phyloP scores from a whole-genome alignment of 2,113 vertebrate species.

The Cyanistes caeruleus region DNA sequence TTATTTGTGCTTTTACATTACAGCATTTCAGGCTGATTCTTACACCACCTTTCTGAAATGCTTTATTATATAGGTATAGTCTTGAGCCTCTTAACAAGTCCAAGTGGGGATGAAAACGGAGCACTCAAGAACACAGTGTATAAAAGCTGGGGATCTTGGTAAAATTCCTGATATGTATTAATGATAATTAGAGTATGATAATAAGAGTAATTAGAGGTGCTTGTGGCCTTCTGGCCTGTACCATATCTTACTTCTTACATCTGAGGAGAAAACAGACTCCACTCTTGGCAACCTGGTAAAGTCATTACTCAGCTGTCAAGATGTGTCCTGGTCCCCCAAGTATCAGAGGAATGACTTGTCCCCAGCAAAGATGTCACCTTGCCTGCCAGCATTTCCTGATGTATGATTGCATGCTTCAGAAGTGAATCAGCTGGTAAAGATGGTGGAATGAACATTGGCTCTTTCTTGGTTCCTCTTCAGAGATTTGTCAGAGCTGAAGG shows the following conservation, averaged over 20 bases:
- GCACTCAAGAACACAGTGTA: not conserved
- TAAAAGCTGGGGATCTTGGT: not conserved
- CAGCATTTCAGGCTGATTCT: not conserved
- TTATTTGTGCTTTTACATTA: not conserved
- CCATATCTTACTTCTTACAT: not conserved
- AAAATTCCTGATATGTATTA: not conserved
- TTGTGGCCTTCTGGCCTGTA: not conserved
- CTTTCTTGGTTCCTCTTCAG: slow-evolving; percentile 61
- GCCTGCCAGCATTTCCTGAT: not conserved
- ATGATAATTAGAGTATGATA: not conserved
- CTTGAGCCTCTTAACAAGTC: not conserved
- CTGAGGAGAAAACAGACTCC: not conserved
- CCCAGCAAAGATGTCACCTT: accelerated
- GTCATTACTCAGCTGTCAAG: not conserved
- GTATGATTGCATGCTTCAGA: not conserved
- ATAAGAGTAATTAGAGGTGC: not conserved
- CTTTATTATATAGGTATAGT: not conserved
- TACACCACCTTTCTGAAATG: not conserved
- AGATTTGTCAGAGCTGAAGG: slow-evolving; percentile 85
- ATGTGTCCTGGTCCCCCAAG: not conserved
- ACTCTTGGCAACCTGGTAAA: not conserved
- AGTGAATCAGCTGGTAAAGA: not conserved
- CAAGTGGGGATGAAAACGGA: not conserved
- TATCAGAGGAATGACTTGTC: not conserved
- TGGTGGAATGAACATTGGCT: not conserved